A percentile compares a stretch with the other conserved stretches of the same genome.
Conservation (phyloP, 2,888 invertebrate genomes). For the Junonia oenone region DNA sequence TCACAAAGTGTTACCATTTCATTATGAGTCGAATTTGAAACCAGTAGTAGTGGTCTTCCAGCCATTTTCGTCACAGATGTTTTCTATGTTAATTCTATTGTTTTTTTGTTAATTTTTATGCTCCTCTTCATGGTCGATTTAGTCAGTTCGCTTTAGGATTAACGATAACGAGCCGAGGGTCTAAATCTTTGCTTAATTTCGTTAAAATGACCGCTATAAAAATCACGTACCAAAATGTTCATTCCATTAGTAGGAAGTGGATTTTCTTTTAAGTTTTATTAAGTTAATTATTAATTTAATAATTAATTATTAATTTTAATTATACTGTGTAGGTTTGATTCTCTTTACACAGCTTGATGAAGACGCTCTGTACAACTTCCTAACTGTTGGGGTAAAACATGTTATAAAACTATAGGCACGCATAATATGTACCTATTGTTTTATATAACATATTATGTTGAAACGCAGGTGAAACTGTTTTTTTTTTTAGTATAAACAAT, state of each 20-base stretch:
- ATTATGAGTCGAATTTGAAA: neutral
- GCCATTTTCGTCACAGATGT: conserved; percentile 71
- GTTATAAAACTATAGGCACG: no score
- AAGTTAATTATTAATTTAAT: neutral
- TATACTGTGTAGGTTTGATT: no score
- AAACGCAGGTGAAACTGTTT: no score
- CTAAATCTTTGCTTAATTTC: conserved; percentile 45
- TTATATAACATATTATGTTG: no score
- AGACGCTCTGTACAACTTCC: no score
- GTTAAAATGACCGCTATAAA: conserved; percentile 29
- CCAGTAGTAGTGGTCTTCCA: conserved; percentile 43
- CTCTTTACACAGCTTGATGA: no score
- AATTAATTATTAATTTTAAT: no score
- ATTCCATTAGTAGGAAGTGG: neutral
- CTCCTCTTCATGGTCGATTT: conserved; percentile 72
- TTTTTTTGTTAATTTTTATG: conserved; percentile 80
- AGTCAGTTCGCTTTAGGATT: conserved; percentile 67
- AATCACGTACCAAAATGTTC: neutral
- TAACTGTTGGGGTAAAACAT: no score
- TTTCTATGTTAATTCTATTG: conserved; percentile 79
- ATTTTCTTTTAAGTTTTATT: neutral
- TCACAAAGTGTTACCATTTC: no score
- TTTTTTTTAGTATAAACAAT: no score
- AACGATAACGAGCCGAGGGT: conserved; percentile 59
- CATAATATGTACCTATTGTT: no score